Conservation (phyloP, 2,797 vertebrate genomes). For the Dromococcyx pavoninus region DNA sequence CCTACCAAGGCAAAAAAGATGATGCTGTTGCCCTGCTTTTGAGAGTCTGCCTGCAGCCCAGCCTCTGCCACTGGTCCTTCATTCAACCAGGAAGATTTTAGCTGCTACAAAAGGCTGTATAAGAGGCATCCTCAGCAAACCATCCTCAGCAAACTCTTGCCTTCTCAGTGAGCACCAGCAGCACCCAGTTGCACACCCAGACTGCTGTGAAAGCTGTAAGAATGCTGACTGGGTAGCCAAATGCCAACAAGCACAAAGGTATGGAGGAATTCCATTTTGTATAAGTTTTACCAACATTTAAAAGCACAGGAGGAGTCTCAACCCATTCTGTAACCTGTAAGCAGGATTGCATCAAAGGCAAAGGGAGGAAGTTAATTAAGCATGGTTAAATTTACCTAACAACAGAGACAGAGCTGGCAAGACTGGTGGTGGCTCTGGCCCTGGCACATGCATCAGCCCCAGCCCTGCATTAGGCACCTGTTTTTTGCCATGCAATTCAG, state of each 20-base stretch:
- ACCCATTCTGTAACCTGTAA: background rate
- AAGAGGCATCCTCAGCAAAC: background rate
- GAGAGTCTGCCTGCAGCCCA: background rate
- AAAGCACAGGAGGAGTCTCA: background rate
- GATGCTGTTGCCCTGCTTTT: background rate
- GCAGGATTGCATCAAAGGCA: background rate
- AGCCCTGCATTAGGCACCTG: background rate
- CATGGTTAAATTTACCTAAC: background rate
- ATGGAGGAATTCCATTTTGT: background rate
- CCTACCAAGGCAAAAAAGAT: background rate
- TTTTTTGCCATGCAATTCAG: background rate
- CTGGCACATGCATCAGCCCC: fast-evolving
- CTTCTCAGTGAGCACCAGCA: fast-evolving
- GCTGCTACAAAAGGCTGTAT: background rate
- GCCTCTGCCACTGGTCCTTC: background rate
- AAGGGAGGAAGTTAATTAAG: background rate
- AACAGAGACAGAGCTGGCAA: background rate
- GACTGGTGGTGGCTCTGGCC: background rate
- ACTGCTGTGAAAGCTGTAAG: background rate
- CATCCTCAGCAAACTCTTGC: background rate
- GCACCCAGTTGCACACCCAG: fast-evolving
- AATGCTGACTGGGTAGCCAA: background rate
- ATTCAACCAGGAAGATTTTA: background rate
- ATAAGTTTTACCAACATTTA: background rate
- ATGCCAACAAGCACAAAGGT: background rate